Evolutionary conservation across 2,888 invertebrate species (phyloP).

Genomic region (Sarcophaga variegata): DNA sequence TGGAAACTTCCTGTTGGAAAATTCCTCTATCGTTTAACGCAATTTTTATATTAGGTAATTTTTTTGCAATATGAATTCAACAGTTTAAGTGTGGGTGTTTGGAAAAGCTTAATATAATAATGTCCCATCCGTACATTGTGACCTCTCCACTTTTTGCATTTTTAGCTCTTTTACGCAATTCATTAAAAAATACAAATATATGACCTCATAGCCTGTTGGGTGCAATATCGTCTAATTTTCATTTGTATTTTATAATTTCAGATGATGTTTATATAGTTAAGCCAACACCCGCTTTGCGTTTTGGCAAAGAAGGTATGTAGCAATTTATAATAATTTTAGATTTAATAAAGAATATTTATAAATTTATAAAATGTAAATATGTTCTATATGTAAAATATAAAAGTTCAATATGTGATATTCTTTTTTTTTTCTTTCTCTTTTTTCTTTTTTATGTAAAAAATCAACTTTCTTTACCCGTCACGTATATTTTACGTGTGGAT

Average conservation of each 20-base stretch:
- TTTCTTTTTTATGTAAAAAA: conserved; percentile 58
- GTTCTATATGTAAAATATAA: conserved; percentile 55
- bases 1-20: too few species aligned
- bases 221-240: neutral
- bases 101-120: too few species aligned
- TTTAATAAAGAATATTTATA: conserved; percentile 13
- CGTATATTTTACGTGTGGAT: conserved; percentile 39
- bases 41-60: too few species aligned
- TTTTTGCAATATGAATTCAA: too few species aligned
- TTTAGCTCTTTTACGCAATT: too few species aligned
- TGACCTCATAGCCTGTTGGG: too few species aligned
- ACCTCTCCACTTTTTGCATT: too few species aligned
- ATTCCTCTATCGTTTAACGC: too few species aligned
- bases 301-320: conserved; percentile 76
- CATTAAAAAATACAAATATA: too few species aligned
- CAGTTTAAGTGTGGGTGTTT: too few species aligned
- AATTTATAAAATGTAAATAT: conserved; percentile 60
- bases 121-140: too few species aligned
- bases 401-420: conserved; percentile 49
- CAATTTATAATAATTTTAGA: conserved; percentile 9
- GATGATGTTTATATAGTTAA: conserved; percentile 75
- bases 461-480: conserved; percentile 33
- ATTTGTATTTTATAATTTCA: conserved; percentile 69
- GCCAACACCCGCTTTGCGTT: conserved; percentile 77
- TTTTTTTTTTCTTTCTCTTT: conserved; percentile 46